A percentile compares a stretch with the other conserved stretches of the same genome.
phyloP scores from a whole-genome alignment of 2,888 invertebrate species.

The Deilephila elpenor region DNA sequence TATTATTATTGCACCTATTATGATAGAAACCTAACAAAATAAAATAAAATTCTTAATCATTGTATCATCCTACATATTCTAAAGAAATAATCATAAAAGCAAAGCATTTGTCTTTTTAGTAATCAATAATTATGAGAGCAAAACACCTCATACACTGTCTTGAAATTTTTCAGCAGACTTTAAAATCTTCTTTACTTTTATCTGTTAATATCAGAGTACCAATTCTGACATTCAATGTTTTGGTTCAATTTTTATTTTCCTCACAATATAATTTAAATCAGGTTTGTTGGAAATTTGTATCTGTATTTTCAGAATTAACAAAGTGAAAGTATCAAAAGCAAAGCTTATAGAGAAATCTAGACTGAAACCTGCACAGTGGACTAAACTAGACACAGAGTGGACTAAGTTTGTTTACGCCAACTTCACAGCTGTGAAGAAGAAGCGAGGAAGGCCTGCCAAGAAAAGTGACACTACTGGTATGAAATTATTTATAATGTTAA shows the following conservation, averaged over 20 bases:
- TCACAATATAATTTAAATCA: too few species aligned
- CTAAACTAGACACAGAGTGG: slow-evolving; percentile 85
- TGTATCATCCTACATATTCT: too few species aligned
- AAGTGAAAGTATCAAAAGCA: slow-evolving; percentile 83
- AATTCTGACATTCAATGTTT: too few species aligned
- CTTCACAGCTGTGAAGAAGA: slow-evolving; percentile 60
- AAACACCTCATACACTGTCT: background rate
- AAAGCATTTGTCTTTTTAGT: slow-evolving; percentile 60
- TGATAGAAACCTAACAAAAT: too few species aligned
- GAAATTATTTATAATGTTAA: slow-evolving; percentile 24
- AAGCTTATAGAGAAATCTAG: slow-evolving; percentile 84
- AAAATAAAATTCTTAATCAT: too few species aligned
- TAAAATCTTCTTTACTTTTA: too few species aligned
- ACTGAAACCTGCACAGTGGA: slow-evolving; percentile 86
- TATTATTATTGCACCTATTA: too few species aligned
- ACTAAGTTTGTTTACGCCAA: slow-evolving; percentile 75
- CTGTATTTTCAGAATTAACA: slow-evolving; percentile 72
- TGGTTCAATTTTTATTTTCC: too few species aligned
- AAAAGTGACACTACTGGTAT: slow-evolving; percentile 51
- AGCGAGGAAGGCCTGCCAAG: slow-evolving; percentile 53
- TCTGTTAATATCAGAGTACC: too few species aligned
- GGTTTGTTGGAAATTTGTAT: too few species aligned
- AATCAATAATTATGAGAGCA: background rate
- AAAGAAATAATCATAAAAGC: too few species aligned
- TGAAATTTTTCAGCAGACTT: too few species aligned